Conservation (phyloP, 2,888 invertebrate species). For the Drosophila recens region DNA sequence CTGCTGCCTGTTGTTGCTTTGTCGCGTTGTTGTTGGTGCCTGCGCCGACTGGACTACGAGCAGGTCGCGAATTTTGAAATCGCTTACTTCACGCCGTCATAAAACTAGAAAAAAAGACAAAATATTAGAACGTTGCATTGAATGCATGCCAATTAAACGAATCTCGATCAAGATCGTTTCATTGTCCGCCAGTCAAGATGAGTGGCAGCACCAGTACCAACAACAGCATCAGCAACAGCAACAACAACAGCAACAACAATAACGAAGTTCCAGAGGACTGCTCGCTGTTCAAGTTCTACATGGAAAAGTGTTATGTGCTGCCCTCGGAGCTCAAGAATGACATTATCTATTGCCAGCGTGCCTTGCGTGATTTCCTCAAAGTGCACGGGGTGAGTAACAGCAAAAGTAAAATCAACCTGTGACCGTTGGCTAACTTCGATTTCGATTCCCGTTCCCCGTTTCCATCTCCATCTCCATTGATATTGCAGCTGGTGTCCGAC, state of each 20-base stretch:
- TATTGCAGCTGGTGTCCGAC: slow-evolving; percentile 75
- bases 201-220: slow-evolving; percentile 30
- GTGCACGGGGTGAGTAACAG: slow-evolving; percentile 83
- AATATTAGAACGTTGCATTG: slow-evolving; percentile 4
- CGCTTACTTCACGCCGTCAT: slow-evolving; percentile 26
- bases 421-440: slow-evolving; percentile 33
- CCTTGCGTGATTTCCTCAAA: slow-evolving; percentile 81
- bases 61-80: slow-evolving; percentile 61
- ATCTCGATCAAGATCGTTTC: slow-evolving; percentile 31
- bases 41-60: slow-evolving; percentile 45
- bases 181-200: slow-evolving; percentile 38
- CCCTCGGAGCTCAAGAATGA: slow-evolving; percentile 83
- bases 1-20: slow-evolving; percentile 60
- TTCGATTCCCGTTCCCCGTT: too few species aligned
- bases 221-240: slow-evolving; percentile 18
- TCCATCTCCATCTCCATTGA: not conserved
- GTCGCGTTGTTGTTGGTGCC: slow-evolving; percentile 56
- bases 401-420: slow-evolving; percentile 25
- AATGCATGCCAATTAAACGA: slow-evolving; percentile 19
- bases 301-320: slow-evolving; percentile 79
- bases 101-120: slow-evolving; percentile 3
- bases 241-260: too few species aligned
- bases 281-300: slow-evolving; percentile 67
- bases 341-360: slow-evolving; percentile 84
- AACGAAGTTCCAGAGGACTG: slow-evolving; percentile 32